These are phyloP conservation scores for Carcinoscorpius rotundicauda DNA, from an alignment of 1,140 invertebrate species.

Conservation along the genomic window DNA sequence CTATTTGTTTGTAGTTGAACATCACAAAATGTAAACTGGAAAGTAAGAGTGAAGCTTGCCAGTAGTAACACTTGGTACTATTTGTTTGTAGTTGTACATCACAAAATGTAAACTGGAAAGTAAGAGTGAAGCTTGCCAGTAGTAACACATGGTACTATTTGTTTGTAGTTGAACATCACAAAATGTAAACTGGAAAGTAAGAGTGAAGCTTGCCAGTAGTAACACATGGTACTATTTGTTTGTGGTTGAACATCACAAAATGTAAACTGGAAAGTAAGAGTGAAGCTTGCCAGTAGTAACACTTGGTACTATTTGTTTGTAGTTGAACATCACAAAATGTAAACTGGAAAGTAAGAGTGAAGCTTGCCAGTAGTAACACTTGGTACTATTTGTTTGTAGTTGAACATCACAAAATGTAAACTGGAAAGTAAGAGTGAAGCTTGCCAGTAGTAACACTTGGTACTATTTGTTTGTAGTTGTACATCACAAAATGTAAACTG, in stretches of 20 bases:
- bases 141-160: too few species aligned
- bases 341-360: conserved; percentile 69
- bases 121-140: conserved; percentile 66
- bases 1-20: conserved; percentile 18
- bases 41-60: conserved; percentile 66
- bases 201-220: conserved; percentile 61
- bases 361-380: too few species aligned
- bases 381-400: too few species aligned
- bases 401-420: conserved; percentile 39
- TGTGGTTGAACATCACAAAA: conserved; percentile 19
- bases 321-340: conserved; percentile 30
- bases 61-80: too few species aligned
- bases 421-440: conserved; percentile 68
- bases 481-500: conserved; percentile 44
- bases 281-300: too few species aligned
- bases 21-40: conserved; percentile 48
- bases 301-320: too few species aligned
- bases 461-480: conserved; percentile 17
- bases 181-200: conserved; percentile 61
- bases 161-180: conserved; percentile 17
- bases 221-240: too few species aligned
- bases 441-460: too few species aligned
- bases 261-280: conserved; percentile 66
- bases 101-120: conserved; percentile 53
- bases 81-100: conserved; percentile 18